These are phyloP conservation scores for Lucilia sericata DNA, from an alignment of 1,140 invertebrate genomes.

Conservation along the genomic window DNA sequence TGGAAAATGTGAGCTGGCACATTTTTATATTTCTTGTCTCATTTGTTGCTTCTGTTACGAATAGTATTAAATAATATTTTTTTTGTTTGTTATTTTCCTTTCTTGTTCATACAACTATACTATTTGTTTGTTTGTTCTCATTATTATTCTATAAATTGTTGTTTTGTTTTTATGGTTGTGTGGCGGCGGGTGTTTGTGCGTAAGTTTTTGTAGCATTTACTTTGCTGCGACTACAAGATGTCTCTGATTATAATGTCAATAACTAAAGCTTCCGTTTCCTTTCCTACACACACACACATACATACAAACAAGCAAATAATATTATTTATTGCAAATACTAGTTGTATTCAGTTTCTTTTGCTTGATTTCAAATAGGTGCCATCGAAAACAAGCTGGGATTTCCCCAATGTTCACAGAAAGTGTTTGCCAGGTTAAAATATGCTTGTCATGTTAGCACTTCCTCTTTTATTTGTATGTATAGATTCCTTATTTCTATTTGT, in stretches of 20 bases:
- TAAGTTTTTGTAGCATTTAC: neutral
- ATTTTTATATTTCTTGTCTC: slow-evolving; percentile 27
- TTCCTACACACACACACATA: neutral
- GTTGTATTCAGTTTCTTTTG: neutral
- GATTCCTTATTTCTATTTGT: neutral
- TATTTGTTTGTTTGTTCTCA: slow-evolving; percentile 52
- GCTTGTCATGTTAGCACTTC: slow-evolving; percentile 39
- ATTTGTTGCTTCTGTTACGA: slow-evolving; percentile 51
- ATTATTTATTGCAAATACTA: slow-evolving; percentile 53
- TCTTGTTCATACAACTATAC: slow-evolving; percentile 48
- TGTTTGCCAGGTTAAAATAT: slow-evolving; percentile 17
- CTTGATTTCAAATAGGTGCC: neutral
- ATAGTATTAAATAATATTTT: neutral
- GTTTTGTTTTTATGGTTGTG: neutral
- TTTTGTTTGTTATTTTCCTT: neutral
- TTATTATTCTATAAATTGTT: slow-evolving; percentile 17
- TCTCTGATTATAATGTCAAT: slow-evolving; percentile 66
- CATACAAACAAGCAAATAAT: slow-evolving; percentile 58
- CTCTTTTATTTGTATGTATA: slow-evolving; percentile 49
- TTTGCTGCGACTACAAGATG: neutral
- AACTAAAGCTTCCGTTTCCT: slow-evolving; percentile 46
- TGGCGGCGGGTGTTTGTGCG: neutral
- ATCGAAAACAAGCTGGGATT: neutral
- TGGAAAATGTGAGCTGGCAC: slow-evolving; percentile 49
- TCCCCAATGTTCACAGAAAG: neutral